Evolutionary conservation across 2,113 vertebrate species (phyloP), one percentile per base, ranked within the genome.

Genomic region (Falcunculus frontatus): DNA sequence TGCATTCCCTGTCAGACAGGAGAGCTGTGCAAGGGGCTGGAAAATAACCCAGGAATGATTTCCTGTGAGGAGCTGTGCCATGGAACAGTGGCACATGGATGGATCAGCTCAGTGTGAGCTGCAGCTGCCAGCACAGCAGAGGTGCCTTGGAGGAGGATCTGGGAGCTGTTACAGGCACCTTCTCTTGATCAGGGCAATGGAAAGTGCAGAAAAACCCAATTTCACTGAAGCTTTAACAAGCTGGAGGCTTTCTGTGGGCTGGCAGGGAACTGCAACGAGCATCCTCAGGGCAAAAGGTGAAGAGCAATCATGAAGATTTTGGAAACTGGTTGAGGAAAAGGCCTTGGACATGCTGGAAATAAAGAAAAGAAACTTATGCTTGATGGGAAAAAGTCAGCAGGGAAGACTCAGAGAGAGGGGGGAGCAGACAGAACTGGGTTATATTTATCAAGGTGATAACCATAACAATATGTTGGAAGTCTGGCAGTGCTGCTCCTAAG

Each of bases 391-490:
- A 73, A 37, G 53, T 89, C 77, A 87, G 77, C 77, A 89, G 60
- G 62, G 65, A 86, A 85, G 67, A 4, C 27, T 93, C 50, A 10
- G 33, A 22, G 82, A 74, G 57, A 53, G 17, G 55, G 22, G 32
- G 30, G n/a, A 89, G 72, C 79, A 96, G 92, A 77, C 75, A 90
- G 90, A 85, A 80, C 29, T 14, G 42, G 63, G 75, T 92, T 93
- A 80, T 90, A 93, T 94, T 93, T 93, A 60, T 90, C 91, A 85
- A 88, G 93, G 90, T 94, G 87, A 88, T 63, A 95, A 92, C 94
- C 93, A 63, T 86, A 95, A 90, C 93, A 92, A 77, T 88, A 93
- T 95, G 93, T 19, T 86, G 79, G 29, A 52, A 86, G 72, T 88
- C 95, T 93, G 68, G 62, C 68, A 65, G 46, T 23, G 50, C 81